Evolutionary conservation across 2,888 invertebrate genomes (phyloP), one percentile per base, ranked within the genome.

Genomic region (Shargacucullia verbasci): DNA sequence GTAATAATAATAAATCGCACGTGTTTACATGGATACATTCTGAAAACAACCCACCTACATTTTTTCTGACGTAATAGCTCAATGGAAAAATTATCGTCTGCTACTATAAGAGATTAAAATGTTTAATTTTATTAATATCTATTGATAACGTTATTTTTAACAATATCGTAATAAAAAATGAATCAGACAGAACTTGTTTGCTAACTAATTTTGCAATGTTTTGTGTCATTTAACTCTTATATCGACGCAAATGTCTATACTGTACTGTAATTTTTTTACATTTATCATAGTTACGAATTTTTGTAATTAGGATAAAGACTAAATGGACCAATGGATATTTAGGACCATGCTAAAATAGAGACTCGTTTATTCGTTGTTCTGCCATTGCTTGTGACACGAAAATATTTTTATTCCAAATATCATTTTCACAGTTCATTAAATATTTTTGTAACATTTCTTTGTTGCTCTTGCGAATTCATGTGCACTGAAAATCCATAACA

Each of bases 1-100:
- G 60, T 66, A 66, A 49, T 58, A 67, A 64, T 54, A 70, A 73
- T 63, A 76, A 57, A 67, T 64, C 39, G 46, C 57, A 66, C 44
- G 53, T 62, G 52, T 47, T 39, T 46, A 52, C 15, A 35, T 39
- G 53, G 34, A 56, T 69, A 47, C 40, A 41, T 46, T 41, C 12
- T 44, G 15, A 46, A 46, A 62, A 54, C 53, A 56, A 29, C 25
- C 55, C 29, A 50, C 37, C 53, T 11, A 50, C 49, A 31, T 35
- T 35, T 43, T 38, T 49, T 37, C 52, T 34, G 33, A 34, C 34
- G 56, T 56, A 52, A 55, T 31, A 43, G 15, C 0, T 11, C n/a
- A 12, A 25, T 53, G 68, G 56, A 44, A 61, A 60, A 67, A 53
- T 40, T 40, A 46, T 43, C 62, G 41, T 53, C 20, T 39, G 13